A percentile compares a stretch with the other conserved stretches of the same genome.
Conservation (phyloP, 35 echinoderm and acorn worm genomes). For the Diadema setosum region DNA sequence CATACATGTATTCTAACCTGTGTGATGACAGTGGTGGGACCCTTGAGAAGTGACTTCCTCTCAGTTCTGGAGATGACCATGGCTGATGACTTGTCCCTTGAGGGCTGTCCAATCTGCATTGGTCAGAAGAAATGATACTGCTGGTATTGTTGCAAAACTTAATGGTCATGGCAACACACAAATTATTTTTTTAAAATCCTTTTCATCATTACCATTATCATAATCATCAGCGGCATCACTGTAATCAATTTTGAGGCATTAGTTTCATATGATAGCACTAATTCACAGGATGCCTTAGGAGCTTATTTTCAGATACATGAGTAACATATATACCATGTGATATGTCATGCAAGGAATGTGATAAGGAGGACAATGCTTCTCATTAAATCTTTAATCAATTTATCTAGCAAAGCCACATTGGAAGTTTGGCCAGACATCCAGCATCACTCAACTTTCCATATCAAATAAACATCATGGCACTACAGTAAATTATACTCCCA, state of each 20-base stretch:
- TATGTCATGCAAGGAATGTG: too few relatives aligned
- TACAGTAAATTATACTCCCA: too few relatives aligned
- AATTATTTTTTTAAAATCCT: not conserved
- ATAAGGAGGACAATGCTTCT: too few relatives aligned
- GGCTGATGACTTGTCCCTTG: not conserved
- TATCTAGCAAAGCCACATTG: too few relatives aligned
- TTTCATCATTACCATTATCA: not conserved
- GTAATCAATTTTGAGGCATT: not conserved
- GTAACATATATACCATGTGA: too few relatives aligned
- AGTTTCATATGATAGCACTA: too few relatives aligned
- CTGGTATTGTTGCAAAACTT: not conserved
- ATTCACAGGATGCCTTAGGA: too few relatives aligned
- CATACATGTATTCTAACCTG: not conserved
- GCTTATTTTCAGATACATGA: too few relatives aligned
- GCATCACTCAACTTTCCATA: too few relatives aligned
- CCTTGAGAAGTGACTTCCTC: not conserved
- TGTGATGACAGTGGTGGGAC: not conserved
- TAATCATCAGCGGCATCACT: not conserved
- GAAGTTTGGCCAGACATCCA: too few relatives aligned
- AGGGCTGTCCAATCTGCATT: not conserved
- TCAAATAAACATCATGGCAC: too few relatives aligned
- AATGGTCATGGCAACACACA: not conserved
- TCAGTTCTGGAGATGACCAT: not conserved
- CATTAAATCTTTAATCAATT: too few relatives aligned
- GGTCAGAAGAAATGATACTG: not conserved